Conservation (phyloP, 1,140 invertebrate species). For the Solen grandis region DNA sequence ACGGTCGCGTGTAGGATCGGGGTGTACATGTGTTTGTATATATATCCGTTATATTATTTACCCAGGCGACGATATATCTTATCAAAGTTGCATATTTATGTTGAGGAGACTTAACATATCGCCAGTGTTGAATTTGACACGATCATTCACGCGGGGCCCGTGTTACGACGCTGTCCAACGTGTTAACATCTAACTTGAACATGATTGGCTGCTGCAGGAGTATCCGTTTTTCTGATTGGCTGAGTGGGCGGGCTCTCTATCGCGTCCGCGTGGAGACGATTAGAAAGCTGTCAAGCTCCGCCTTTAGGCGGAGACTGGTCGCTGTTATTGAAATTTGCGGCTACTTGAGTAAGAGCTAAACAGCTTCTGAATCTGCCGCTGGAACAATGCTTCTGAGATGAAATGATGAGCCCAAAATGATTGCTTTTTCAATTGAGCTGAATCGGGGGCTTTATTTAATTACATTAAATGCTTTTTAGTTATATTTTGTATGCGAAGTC, state of each 20-base stretch:
- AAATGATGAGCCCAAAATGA: not conserved
- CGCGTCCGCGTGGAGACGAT: slow-evolving; percentile 12
- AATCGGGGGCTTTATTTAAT: slow-evolving; percentile 53
- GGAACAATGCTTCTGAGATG: too few species aligned
- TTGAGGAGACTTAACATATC: slow-evolving; percentile 42
- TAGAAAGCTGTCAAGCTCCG: slow-evolving; percentile 30
- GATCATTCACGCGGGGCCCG: slow-evolving; percentile 41
- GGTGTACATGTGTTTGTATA: not conserved
- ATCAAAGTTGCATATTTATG: slow-evolving; percentile 43
- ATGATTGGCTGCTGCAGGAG: slow-evolving; percentile 31
- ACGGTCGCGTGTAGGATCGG: too few species aligned
- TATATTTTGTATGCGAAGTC: slow-evolving; percentile 57
- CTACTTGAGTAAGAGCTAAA: too few species aligned
- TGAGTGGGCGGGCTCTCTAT: slow-evolving; percentile 5
- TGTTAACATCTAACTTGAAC: slow-evolving; percentile 16
- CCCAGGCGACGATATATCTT: slow-evolving; percentile 30
- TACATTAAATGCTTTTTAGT: slow-evolving; percentile 61
- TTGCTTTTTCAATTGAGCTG: not conserved
- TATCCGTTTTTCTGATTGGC: slow-evolving; percentile 37
- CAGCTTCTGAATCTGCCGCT: too few species aligned
- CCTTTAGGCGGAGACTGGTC: slow-evolving; percentile 21
- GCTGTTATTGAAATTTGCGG: too few species aligned
- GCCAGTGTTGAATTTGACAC: slow-evolving; percentile 46
- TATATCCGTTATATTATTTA: not conserved
- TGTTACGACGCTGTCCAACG: slow-evolving; percentile 40